Base-by-base conservation (phyloP, 2,888 invertebrate genomes). In the Drosophila conformis region DNA sequence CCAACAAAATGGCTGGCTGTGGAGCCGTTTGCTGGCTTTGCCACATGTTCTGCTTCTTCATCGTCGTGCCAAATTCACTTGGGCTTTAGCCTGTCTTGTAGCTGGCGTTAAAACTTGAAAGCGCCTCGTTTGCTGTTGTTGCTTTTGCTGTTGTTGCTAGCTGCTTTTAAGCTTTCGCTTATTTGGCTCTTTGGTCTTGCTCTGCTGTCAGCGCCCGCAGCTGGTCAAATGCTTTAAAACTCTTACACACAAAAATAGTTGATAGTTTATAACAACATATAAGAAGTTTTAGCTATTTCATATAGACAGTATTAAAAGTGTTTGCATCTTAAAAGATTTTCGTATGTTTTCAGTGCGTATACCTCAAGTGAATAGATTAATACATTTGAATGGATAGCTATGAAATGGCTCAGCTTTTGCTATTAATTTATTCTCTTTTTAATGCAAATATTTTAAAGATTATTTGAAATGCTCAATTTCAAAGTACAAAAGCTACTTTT, bases 41-140 rank as follows among this genome's bases (percentile, higher is more conserved):
- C 56, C 65, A 72, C 53, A 57, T 54, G 64, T 64, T 63, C 53
- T 35, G 64, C 66, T 64, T 62, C 38, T 38, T 38, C 38, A 21
- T 56, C 57, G 52, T 77, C 57, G 69, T 78, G 75, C 70, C 71
- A 78, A 87, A 85, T 70, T 76, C 85, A 68, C 87, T 72, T 75
- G 80, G 78, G 78, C 72, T 82, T 85, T 80, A 65, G 59, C 69
- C 63, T 77, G 79, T 80, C 75, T 73, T 85, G 88, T 80, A 74
- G 73, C 76, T 76, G 76, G 65, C 71, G 76, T 71, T 84, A 78
- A 80, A 80, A 85, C 80, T 78, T 76, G 71, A 87, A 82, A 80
- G 83, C 87, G 70, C 54, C 56, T 62, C 66, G 70, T 71, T 80
- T 31, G 54, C 38, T n/a, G 29, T 51, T 31, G 11, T 31, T 29